A percentile compares a stretch with the other conserved stretches of the same genome.
Conservation (phyloP, 2,888 invertebrate genomes). For the Glaucopsyche alexis region DNA sequence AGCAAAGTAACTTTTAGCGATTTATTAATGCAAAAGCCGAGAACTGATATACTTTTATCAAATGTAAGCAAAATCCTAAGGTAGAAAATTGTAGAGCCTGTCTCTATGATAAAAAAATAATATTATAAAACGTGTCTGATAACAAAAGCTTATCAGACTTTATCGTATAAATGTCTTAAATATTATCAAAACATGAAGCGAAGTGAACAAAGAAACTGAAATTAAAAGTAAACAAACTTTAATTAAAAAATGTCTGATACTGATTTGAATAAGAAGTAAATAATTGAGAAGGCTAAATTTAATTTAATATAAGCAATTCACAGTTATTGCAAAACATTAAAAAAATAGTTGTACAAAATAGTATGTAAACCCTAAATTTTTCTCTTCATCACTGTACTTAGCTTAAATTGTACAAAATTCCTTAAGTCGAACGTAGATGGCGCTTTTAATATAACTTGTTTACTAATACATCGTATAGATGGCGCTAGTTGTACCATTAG, state of each 20-base stretch:
- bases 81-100: background rate
- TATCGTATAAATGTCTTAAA: background rate
- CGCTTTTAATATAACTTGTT: conserved; percentile 34
- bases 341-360: no score
- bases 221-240: background rate
- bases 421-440: conserved; percentile 42
- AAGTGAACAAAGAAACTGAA: background rate
- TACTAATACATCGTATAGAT: conserved; percentile 28
- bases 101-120: background rate
- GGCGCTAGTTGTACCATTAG: conserved; percentile 20
- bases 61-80: background rate
- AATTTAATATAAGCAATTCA: no score
- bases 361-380: background rate
- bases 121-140: background rate
- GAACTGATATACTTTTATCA: background rate
- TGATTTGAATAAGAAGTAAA: no score
- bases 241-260: no score
- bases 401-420: background rate
- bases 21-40: background rate
- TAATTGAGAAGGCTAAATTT: no score
- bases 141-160: background rate
- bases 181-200: background rate
- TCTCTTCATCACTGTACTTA: background rate
- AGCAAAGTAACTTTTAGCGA: background rate
- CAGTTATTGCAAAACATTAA: no score